Conservation (phyloP, 37 sponge, comb jelly and placozoan species). For the Chondrosia reniformis region DNA sequence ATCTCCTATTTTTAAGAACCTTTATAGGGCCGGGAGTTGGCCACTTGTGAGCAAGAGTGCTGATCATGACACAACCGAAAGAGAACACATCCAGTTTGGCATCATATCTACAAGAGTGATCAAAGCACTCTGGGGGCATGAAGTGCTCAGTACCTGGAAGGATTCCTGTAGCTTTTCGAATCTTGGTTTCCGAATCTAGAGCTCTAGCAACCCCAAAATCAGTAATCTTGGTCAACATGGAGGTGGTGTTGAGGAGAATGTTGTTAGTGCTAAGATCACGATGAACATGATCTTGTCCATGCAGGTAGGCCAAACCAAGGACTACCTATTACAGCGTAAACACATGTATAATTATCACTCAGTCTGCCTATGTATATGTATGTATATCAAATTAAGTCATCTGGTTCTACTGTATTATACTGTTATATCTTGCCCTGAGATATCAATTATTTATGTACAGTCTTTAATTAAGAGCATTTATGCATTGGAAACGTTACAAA, state of each 20-base stretch:
- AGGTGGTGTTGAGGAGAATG: not conserved
- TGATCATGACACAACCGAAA: conserved; percentile 11
- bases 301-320: conserved; percentile 20
- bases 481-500: too few relatives aligned
- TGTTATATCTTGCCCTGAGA: too few relatives aligned
- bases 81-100: conserved; percentile 13
- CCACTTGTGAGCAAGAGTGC: conserved; percentile 1
- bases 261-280: conserved; percentile 31
- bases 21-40: not conserved
- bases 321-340: not conserved
- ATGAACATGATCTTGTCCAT: not conserved
- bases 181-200: not conserved
- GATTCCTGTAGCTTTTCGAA: not conserved
- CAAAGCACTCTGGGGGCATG: conserved; percentile 13
- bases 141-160: not conserved
- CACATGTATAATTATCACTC: too few relatives aligned
- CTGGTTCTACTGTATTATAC: too few relatives aligned
- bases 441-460: too few relatives aligned
- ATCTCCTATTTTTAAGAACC: not conserved
- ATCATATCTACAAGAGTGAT: not conserved
- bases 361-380: too few relatives aligned
- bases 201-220: conserved; percentile 20
- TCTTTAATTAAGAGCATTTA: too few relatives aligned
- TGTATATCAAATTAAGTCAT: too few relatives aligned
- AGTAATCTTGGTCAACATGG: conserved; percentile 11